Conservation (phyloP, 2,113 vertebrate genomes). For the Channa maculata region DNA sequence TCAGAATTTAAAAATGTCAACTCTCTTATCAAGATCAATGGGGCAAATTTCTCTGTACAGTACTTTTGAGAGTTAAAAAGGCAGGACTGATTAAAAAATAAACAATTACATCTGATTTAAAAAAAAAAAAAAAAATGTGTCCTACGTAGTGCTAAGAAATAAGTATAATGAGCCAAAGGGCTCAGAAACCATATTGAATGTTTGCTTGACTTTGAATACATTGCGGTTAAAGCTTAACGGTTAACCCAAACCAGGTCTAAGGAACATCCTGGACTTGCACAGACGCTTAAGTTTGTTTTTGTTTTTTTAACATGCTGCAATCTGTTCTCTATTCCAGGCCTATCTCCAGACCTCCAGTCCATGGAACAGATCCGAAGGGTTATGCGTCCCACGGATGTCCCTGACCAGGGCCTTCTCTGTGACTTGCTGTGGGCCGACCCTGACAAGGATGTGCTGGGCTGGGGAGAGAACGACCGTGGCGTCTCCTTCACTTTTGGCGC, state of each 20-base stretch:
- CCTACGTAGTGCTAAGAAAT: too few species aligned
- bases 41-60: too few species aligned
- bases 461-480: conserved; percentile 96
- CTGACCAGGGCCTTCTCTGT: conserved; percentile 96
- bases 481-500: conserved; percentile 98
- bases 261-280: not conserved
- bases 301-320: not conserved
- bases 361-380: conserved; percentile 98
- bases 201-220: too few species aligned
- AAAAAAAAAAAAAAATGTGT: too few species aligned
- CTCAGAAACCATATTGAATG: too few species aligned
- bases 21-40: too few species aligned
- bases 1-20: too few species aligned
- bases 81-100: too few species aligned
- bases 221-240: too few species aligned
- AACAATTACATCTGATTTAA: too few species aligned
- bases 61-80: too few species aligned
- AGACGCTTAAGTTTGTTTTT: not conserved
- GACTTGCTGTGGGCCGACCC: conserved; percentile 97
- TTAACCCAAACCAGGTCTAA: not conserved
- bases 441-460: conserved; percentile 96
- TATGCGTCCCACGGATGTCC: conserved; percentile 96
- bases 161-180: too few species aligned
- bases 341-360: conserved; percentile 95
- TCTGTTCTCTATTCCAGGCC: conserved; percentile 72